Evolutionary conservation across 2,113 vertebrate species (phyloP).

Genomic region (Pyxicephalus adspersus): DNA sequence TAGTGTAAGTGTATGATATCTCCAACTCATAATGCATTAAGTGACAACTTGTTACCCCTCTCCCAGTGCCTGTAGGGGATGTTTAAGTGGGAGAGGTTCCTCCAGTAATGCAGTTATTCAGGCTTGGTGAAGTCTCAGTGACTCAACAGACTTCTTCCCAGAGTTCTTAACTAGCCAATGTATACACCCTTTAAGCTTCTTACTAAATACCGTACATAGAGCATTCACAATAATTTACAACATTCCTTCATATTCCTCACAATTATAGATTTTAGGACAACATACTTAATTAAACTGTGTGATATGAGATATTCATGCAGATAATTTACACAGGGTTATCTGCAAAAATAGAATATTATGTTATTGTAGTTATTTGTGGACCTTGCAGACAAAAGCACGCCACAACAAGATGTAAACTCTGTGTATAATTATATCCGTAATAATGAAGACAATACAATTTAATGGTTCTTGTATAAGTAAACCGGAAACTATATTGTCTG

Average conservation of each 20-base stretch:
- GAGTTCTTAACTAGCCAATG: background rate
- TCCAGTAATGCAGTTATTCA: conserved; percentile 20
- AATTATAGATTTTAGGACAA: no score
- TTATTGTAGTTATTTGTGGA: no score
- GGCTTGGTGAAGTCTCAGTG: background rate
- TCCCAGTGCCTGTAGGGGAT: conserved; percentile 10
- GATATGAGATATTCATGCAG: no score
- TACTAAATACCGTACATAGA: background rate
- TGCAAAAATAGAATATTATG: no score
- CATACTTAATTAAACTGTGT: no score
- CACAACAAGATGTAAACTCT: no score
- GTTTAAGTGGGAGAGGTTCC: conserved; percentile 1
- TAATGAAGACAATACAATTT: no score
- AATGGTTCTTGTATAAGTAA: no score
- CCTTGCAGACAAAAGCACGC: no score
- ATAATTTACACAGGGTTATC: no score
- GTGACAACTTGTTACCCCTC: conserved; percentile 6
- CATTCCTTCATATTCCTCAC: background rate
- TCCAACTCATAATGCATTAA: background rate
- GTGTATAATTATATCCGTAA: no score
- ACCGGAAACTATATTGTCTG: no score
- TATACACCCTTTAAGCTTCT: background rate
- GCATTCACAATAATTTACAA: background rate
- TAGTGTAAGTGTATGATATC: background rate
- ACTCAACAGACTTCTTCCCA: background rate